Evolutionary conservation across 37 sponge, comb jelly and placozoan species (phyloP), one percentile per base, ranked within the genome.

Genomic region (Ianthella basta): DNA sequence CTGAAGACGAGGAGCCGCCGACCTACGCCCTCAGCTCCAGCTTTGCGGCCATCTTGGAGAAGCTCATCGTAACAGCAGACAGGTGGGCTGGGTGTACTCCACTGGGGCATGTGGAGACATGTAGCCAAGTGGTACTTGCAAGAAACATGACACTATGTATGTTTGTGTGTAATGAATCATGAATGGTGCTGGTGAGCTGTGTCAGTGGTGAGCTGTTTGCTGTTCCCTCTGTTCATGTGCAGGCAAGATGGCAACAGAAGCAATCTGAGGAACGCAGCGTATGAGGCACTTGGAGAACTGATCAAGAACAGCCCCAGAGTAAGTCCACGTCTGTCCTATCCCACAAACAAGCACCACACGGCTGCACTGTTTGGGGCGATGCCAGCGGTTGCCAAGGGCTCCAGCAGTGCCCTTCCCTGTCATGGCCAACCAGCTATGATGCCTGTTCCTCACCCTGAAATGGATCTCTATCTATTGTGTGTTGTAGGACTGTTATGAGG

Each of bases 211-310:
- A 57, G 4, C 6, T 25, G n/a, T 75, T 34, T 32, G 6, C 38
- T 25, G 50, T 29, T 24, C 25, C 4, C 12, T 75, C 40, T 56
- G 15, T 56, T 59, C 19, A 14, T 55, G 15, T 75, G 39, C 56
- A 93, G 95, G 53, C 34, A 75, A 39, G 97, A 96, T 57, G 82
- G 82, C 29, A 68, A 77, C 35, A 41, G 82, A 35, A 72, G 82
- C 18, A 97, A 95, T 67, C 64, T 97, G 32, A 59, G 96, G 35
- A 91, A 81, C 20, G 87, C 99, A 20, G 99, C 99, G 5, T 99
- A 95, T 55, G 99, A 99, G 59, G 92, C 99, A 56, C 80, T 99
- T 35, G 97, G 97, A 91, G 97, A 97, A 38, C 64, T 98, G 41
- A 93, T 98, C 61, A 98, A 98, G 79, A 88, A 86, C 89, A 94